Evolutionary conservation across 2,113 vertebrate species (phyloP), one percentile per base, ranked within the genome.

Genomic region (Mesembrinibis cayennensis): DNA sequence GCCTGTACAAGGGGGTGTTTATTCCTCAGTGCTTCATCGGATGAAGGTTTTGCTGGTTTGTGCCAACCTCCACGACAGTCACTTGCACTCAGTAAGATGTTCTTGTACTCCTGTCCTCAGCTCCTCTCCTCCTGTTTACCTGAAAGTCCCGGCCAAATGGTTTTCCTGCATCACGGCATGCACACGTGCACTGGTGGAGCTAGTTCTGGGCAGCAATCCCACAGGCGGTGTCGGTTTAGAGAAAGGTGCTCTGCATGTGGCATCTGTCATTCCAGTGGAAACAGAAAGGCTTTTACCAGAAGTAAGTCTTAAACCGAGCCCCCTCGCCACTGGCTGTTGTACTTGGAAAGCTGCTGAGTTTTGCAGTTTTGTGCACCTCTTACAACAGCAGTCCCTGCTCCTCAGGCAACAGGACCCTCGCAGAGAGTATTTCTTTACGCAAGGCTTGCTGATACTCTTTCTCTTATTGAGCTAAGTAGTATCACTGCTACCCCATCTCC

Each of bases 191-290:
- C 34, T 25, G 34, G 30, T 29, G 65, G 45, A 76, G 47, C 40
- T 59, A 14, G 38, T 59, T 72, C 52, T 82, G 62, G 84, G 47
- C 77, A 81, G n/a, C 1, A 2, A 8, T 70, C 72, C 42, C 55
- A 25, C 42, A 52, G 59, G 73, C 0, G 0, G 3, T 10, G 19
- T 11, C 0, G 0, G 55, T 56, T 40, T 77, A 42, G 88, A 30
- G n/a, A 53, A 87, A 17, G 63, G 29, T 62, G 25, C 82, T 71
- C 72, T 80, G 42, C n/a, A 4, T 11, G 49, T 63, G 29, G 62
- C 55, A n/a, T n/a, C 29, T 66, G 73, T 62, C 38, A 40, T 66
- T 86, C 67, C 76, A 52, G 45, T 71, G 44, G 50, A 72, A 67
- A 27, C 2, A 56, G 42, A 61, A 38, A 15, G 42, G 20, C 27